Evolutionary conservation across 2,113 vertebrate species (phyloP).

Genomic region (Pyrgilauda ruficollis): DNA sequence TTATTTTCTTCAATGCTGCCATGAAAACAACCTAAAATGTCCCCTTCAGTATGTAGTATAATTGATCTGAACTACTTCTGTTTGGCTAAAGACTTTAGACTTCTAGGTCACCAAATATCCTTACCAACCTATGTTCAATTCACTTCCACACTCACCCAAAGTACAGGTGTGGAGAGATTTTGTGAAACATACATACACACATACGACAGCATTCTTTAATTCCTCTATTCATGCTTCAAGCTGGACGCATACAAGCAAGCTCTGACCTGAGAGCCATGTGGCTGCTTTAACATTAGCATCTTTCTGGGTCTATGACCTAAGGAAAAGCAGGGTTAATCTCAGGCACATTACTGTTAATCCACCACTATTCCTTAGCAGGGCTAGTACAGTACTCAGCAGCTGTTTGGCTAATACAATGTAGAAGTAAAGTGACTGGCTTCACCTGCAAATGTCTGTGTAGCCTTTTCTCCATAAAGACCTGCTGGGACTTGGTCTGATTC

Average conservation of each 20-base stretch:
- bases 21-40: background rate
- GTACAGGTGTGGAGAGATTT: background rate
- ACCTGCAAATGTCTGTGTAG: background rate
- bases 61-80: background rate
- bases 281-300: background rate
- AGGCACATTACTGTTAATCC: background rate
- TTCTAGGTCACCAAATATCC: background rate
- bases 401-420: rapidly evolving
- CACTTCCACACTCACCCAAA: background rate
- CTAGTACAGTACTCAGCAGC: background rate
- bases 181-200: background rate
- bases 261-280: background rate
- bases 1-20: background rate
- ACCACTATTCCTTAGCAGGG: background rate
- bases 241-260: background rate
- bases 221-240: background rate
- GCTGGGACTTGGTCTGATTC: background rate
- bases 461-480: background rate
- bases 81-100: background rate
- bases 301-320: background rate
- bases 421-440: background rate
- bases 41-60: background rate
- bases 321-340: background rate
- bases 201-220: background rate
- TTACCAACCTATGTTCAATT: background rate